Percentiles rank a stretch among this genome's conserved stretches.
Evolutionary conservation across 1,140 invertebrate genomes (phyloP).

Genomic region (Drosophila mauritiana): DNA sequence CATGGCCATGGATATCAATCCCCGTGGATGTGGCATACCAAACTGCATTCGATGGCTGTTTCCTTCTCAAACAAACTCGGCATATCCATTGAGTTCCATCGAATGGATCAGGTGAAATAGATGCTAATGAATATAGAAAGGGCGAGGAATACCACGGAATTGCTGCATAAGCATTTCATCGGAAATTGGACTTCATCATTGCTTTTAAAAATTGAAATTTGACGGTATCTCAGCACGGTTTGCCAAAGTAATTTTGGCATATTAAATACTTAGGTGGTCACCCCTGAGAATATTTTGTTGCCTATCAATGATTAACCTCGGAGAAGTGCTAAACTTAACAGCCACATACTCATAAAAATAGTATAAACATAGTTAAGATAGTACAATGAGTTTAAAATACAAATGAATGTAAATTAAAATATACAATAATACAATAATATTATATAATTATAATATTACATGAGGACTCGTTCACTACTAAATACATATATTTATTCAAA

Average conservation of each 20-base stretch:
- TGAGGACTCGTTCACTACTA: background rate
- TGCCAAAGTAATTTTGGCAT: background rate
- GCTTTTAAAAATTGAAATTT: background rate
- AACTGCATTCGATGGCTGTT: slow-evolving; percentile 74
- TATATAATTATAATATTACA: background rate
- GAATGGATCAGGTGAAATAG: slow-evolving; percentile 3
- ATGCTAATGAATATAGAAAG: background rate
- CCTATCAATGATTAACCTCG: background rate
- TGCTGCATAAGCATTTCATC: slow-evolving; percentile 1
- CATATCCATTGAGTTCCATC: slow-evolving; percentile 3
- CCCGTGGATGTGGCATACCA: slow-evolving; percentile 24
- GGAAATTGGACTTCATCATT: background rate
- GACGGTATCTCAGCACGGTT: background rate
- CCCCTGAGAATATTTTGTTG: background rate
- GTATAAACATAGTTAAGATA: too few species aligned
- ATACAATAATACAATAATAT: too few species aligned
- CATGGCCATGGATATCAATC: slow-evolving; percentile 31
- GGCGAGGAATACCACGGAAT: background rate
- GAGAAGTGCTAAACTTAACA: too few species aligned
- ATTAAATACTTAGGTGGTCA: background rate
- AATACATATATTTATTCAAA: background rate
- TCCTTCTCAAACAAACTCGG: slow-evolving; percentile 44
- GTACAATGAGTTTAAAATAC: background rate
- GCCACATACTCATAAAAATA: too few species aligned
- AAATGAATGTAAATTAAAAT: background rate